phyloP scores from a whole-genome alignment of 2,113 vertebrate genomes.

The Gadus chalcogrammus region DNA sequence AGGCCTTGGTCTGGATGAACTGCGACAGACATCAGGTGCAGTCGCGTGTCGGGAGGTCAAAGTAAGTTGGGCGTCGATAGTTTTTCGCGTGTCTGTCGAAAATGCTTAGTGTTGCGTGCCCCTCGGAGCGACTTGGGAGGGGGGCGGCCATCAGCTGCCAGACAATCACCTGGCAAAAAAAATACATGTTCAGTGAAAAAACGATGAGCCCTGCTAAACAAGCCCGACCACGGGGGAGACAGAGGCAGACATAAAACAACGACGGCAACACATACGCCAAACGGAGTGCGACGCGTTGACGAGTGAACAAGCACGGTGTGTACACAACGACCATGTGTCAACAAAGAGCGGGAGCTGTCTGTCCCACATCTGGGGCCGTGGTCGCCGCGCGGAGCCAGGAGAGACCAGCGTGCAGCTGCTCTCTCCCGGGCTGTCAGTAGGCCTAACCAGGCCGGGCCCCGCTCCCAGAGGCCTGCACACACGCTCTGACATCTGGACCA shows the following conservation, averaged over 20 bases:
- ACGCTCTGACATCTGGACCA: constrained; percentile 69
- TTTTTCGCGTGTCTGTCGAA: constrained; percentile 23
- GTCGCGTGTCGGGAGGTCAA: constrained; percentile 24
- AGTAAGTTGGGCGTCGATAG: neutral
- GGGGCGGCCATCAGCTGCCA: constrained; percentile 62
- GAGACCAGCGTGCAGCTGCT: constrained; percentile 71
- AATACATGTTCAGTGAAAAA: too few relatives aligned
- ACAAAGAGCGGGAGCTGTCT: constrained; percentile 59
- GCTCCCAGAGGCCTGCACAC: constrained; percentile 61
- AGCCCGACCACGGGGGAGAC: constrained; percentile 48
- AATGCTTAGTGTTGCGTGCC: constrained; percentile 55
- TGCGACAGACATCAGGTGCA: constrained; percentile 60
- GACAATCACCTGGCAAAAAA: constrained; percentile 36
- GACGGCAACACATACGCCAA: constrained; percentile 44
- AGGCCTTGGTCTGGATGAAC: neutral
- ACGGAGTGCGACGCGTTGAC: constrained; percentile 39
- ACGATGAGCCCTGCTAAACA: constrained; percentile 61
- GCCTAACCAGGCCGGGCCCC: constrained; percentile 62
- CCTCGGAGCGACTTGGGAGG: constrained; percentile 39
- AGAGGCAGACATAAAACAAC: constrained; percentile 3
- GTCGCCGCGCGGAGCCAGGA: neutral
- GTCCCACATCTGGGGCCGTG: constrained; percentile 60
- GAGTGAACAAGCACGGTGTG: constrained; percentile 53
- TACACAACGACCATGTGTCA: constrained; percentile 55
- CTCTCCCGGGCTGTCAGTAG: constrained; percentile 60